Conservation (phyloP, 2,113 vertebrate species). For the Rhynchomys soricoides region DNA sequence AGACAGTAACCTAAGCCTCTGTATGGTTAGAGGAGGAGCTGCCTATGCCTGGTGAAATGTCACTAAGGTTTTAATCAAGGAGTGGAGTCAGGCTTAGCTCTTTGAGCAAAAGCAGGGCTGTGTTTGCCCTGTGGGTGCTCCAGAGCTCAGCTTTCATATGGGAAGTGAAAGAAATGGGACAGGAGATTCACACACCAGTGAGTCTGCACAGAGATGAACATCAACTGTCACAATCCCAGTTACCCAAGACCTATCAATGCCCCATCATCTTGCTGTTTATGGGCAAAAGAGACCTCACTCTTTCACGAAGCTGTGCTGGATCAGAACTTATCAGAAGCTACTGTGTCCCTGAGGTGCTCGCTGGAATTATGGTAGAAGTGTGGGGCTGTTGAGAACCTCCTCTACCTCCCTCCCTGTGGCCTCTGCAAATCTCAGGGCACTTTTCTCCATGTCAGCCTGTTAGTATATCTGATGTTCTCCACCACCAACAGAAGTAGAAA, state of each 20-base stretch:
- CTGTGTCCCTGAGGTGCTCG: background rate
- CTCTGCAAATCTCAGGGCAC: background rate
- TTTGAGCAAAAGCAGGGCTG: background rate
- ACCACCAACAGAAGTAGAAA: background rate
- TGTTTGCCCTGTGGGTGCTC: background rate
- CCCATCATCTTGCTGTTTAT: background rate
- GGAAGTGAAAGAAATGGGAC: constrained; percentile 59
- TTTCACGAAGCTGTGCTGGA: background rate
- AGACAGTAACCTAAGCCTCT: background rate
- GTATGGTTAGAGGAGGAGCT: background rate
- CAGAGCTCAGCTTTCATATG: background rate
- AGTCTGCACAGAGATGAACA: constrained; percentile 39
- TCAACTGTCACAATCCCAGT: constrained; percentile 48
- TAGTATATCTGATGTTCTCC: background rate
- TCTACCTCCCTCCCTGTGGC: rapidly evolving
- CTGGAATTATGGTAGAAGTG: background rate
- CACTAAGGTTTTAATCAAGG: constrained; percentile 25
- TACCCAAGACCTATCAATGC: constrained; percentile 25
- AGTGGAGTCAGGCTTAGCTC: background rate
- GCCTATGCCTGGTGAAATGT: background rate
- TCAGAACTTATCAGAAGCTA: background rate
- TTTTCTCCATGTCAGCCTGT: rapidly evolving
- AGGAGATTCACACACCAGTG: constrained; percentile 59
- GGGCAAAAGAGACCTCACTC: background rate
- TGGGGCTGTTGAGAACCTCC: background rate